phyloP scores from a whole-genome alignment of 2,888 invertebrate species.

The Synergus laeviventris region DNA sequence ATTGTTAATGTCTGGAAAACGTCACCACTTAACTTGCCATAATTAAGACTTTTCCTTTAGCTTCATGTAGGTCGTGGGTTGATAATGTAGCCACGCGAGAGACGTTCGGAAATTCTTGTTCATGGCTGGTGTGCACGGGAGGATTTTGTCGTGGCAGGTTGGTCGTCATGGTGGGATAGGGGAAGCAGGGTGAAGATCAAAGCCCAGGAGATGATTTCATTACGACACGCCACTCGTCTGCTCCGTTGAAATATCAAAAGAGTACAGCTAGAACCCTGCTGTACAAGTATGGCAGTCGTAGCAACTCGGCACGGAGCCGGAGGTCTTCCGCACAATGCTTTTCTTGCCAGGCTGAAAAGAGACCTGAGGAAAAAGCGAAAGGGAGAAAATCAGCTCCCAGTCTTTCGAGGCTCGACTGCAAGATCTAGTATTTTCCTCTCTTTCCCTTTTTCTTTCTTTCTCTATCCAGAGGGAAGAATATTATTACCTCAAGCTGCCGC shows the following conservation, averaged over 20 bases:
- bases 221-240: constrained; percentile 73
- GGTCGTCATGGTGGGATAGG: constrained; percentile 51
- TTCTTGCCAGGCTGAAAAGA: constrained; percentile 46
- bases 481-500: constrained; percentile 72
- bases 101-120: constrained; percentile 8
- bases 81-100: constrained; percentile 11
- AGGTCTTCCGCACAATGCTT: constrained; percentile 66
- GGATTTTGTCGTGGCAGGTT: constrained; percentile 9
- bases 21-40: constrained; percentile 44
- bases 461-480: constrained; percentile 65
- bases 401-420: constrained; percentile 56
- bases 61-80: constrained; percentile 12
- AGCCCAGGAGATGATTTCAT: constrained; percentile 75
- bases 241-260: constrained; percentile 75
- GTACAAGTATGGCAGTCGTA: constrained; percentile 36
- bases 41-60: constrained; percentile 63
- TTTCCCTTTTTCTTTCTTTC: constrained; percentile 46
- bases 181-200: constrained; percentile 70
- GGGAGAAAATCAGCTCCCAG: constrained; percentile 54
- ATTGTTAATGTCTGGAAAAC: neutral
- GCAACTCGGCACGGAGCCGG: constrained; percentile 53
- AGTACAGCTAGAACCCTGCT: constrained; percentile 57
- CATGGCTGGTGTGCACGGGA: neutral
- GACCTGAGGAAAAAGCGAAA: constrained; percentile 48
- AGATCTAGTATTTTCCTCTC: constrained; percentile 45